These are phyloP conservation scores for Notodonta ziczac DNA, from an alignment of 2,888 invertebrate species.

Conservation along the genomic window DNA sequence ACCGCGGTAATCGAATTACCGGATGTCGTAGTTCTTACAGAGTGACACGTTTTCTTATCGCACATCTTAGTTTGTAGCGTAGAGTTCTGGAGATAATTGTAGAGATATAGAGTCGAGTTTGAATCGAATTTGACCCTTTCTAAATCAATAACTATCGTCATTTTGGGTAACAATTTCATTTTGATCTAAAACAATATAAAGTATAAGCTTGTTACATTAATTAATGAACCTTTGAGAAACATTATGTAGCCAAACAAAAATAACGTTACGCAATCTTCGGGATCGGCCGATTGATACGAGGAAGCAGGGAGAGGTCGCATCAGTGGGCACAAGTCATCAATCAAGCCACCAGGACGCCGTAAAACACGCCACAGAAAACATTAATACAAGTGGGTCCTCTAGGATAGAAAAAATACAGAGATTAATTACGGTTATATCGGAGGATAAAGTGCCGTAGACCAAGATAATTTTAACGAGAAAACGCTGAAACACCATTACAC, in stretches of 20 bases:
- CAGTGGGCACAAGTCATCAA: conserved; percentile 61
- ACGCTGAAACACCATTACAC: conserved; percentile 57
- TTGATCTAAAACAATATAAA: background rate
- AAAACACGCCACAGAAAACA: conserved; percentile 45
- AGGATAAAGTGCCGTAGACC: conserved; percentile 15
- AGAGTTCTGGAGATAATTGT: background rate
- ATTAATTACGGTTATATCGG: conserved; percentile 25
- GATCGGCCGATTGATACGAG: conserved; percentile 46
- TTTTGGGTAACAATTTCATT: too few relatives aligned
- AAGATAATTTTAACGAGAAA: conserved; percentile 52
- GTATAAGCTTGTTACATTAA: background rate
- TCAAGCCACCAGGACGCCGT: conserved; percentile 45
- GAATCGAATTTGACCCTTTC: too few relatives aligned
- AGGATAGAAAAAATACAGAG: conserved; percentile 22
- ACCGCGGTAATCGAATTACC: conserved; percentile 70
- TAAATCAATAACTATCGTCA: too few relatives aligned
- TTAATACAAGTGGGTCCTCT: conserved; percentile 24
- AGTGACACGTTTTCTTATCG: conserved; percentile 33
- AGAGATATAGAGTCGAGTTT: too few relatives aligned
- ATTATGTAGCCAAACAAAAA: conserved; percentile 53
- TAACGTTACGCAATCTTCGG: conserved; percentile 63
- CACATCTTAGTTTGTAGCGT: conserved; percentile 14
- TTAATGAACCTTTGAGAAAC: background rate
- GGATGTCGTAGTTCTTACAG: conserved; percentile 36
- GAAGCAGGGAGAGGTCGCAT: conserved; percentile 40